A percentile compares a stretch with the other conserved stretches of the same genome.
phyloP scores from a whole-genome alignment of 2,797 vertebrate genomes.

The Mus minutoides region DNA sequence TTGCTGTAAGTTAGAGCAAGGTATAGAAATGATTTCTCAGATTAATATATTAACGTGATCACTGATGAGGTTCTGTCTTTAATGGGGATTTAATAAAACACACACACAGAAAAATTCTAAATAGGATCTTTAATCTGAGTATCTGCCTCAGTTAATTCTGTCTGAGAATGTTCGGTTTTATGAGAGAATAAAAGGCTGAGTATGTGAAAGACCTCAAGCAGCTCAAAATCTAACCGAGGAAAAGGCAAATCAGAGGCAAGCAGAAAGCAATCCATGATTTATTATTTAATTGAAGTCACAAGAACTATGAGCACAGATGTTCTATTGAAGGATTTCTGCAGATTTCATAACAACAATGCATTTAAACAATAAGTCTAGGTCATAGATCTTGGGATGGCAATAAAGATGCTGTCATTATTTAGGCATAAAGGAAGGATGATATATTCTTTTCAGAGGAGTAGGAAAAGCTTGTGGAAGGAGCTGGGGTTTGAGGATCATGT shows the following conservation, averaged over 20 bases:
- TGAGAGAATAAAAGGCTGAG: background rate
- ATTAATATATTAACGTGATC: background rate
- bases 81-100: constrained; percentile 53
- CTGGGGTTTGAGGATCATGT: background rate
- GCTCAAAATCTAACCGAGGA: constrained; percentile 3
- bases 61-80: constrained; percentile 25
- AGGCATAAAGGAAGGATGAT: background rate
- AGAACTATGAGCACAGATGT: background rate
- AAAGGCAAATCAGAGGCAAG: background rate
- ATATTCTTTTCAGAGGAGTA: background rate
- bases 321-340: background rate
- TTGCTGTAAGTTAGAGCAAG: background rate
- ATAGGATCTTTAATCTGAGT: constrained; percentile 26
- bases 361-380: background rate
- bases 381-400: background rate
- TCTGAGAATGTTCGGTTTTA: background rate
- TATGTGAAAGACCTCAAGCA: background rate
- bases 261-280: background rate
- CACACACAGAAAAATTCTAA: constrained; percentile 19
- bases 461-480: background rate
- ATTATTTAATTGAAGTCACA: background rate
- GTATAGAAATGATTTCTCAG: background rate
- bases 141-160: constrained; percentile 59
- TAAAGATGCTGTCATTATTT: background rate
- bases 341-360: constrained; percentile 3